phyloP scores from a whole-genome alignment of 2,113 vertebrate species.

The Gallinago media region DNA sequence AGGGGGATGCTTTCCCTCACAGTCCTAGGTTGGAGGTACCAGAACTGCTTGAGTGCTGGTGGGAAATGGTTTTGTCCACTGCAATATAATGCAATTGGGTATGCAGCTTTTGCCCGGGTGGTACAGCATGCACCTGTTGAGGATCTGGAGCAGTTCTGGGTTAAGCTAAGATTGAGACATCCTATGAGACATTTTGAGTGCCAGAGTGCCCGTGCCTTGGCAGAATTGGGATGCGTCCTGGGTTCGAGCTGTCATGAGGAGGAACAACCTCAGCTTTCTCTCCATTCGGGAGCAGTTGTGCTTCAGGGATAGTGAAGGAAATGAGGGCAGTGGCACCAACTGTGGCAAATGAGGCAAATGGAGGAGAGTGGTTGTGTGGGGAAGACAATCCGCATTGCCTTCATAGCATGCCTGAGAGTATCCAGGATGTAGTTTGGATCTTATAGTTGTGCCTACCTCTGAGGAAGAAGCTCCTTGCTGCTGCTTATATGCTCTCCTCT shows the following conservation, averaged over 20 bases:
- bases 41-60: not conserved
- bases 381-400: not conserved
- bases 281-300: not conserved
- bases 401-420: not conserved
- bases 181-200: not conserved
- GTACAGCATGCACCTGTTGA: not conserved
- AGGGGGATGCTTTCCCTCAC: not conserved
- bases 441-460: not conserved
- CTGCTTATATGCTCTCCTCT: not conserved
- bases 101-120: not conserved
- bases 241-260: not conserved
- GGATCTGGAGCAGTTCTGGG: not conserved
- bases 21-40: not conserved
- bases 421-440: not conserved
- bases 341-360: fast-evolving
- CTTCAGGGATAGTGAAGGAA: not conserved
- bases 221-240: not conserved
- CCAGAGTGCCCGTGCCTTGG: not conserved
- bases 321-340: not conserved
- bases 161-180: not conserved
- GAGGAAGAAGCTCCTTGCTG: not conserved
- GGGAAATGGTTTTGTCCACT: not conserved
- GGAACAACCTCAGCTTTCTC: not conserved
- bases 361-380: not conserved
- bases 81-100: fast-evolving